phyloP scores from a whole-genome alignment of 2,888 invertebrate species.

The Polia nebulosa region DNA sequence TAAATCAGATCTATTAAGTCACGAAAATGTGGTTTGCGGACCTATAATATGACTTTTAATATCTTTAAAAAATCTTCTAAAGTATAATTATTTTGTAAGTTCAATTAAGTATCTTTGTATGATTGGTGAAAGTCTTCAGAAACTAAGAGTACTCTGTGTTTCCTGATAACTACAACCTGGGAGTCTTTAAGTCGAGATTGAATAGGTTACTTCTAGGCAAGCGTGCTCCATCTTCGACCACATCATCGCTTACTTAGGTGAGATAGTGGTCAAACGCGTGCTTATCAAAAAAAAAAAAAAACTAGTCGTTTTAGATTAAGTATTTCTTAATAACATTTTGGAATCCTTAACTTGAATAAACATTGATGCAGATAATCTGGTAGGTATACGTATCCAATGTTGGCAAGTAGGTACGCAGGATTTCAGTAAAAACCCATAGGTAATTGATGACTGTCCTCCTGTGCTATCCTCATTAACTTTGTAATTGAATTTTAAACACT shows the following conservation, averaged over 20 bases:
- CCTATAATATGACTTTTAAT: background rate
- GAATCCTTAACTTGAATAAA: background rate
- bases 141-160: no score
- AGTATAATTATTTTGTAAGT: background rate
- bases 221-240: no score
- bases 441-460: background rate
- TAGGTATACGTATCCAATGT: background rate
- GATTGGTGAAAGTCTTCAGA: background rate
- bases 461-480: background rate
- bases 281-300: no score
- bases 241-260: no score
- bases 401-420: background rate
- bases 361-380: no score
- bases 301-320: background rate
- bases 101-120: background rate
- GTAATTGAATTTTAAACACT: constrained; percentile 1
- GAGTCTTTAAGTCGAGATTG: no score
- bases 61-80: background rate
- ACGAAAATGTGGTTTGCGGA: background rate
- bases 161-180: no score
- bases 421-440: background rate
- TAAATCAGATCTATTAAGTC: background rate
- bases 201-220: no score
- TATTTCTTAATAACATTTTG: constrained; percentile 1
- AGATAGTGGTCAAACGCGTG: no score